A percentile compares a stretch with the other conserved stretches of the same genome.
phyloP scores from a whole-genome alignment of 2,797 vertebrate genomes.

The Poeciliopsis turneri region DNA sequence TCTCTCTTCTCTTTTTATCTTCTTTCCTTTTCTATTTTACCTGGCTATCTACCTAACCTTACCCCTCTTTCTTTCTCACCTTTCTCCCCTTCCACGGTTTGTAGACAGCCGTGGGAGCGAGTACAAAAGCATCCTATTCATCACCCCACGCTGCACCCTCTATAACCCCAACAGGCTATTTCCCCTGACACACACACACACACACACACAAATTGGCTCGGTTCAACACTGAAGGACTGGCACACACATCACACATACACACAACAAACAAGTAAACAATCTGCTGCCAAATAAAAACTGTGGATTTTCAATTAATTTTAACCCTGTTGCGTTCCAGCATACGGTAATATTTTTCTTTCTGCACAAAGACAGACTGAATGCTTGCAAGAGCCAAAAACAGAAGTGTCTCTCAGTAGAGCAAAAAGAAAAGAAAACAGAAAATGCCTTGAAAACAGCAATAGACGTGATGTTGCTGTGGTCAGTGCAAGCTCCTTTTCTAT shows the following conservation, averaged over 20 bases:
- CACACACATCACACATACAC: conserved; percentile 57
- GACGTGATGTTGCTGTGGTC: conserved; percentile 42
- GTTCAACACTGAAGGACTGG: conserved; percentile 60
- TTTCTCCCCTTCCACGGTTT: conserved; percentile 72
- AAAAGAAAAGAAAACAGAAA: conserved; percentile 17
- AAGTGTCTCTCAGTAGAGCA: conserved; percentile 13
- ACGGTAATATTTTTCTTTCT: conserved; percentile 44
- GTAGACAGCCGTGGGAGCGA: conserved; percentile 74
- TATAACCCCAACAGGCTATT: conserved; percentile 74
- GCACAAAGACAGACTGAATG: conserved; percentile 53
- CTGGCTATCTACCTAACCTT: conserved; percentile 67
- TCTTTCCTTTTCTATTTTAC: conserved; percentile 57
- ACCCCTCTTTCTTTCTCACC: conserved; percentile 58
- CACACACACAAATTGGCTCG: conserved; percentile 36
- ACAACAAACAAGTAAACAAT: conserved; percentile 73
- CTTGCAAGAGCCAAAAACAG: conserved; percentile 37
- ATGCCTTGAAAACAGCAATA: conserved; percentile 13
- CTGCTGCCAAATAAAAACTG: conserved; percentile 72
- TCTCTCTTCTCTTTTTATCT: conserved; percentile 45
- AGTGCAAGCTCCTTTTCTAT: conserved; percentile 15
- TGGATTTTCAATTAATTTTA: conserved; percentile 74
- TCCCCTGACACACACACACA: conserved; percentile 55
- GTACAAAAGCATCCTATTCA: conserved; percentile 79
- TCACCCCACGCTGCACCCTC: conserved; percentile 72
- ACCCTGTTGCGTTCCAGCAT: conserved; percentile 65